phyloP scores from a whole-genome alignment of 2,797 vertebrate species.

The Sciurus vulgaris region DNA sequence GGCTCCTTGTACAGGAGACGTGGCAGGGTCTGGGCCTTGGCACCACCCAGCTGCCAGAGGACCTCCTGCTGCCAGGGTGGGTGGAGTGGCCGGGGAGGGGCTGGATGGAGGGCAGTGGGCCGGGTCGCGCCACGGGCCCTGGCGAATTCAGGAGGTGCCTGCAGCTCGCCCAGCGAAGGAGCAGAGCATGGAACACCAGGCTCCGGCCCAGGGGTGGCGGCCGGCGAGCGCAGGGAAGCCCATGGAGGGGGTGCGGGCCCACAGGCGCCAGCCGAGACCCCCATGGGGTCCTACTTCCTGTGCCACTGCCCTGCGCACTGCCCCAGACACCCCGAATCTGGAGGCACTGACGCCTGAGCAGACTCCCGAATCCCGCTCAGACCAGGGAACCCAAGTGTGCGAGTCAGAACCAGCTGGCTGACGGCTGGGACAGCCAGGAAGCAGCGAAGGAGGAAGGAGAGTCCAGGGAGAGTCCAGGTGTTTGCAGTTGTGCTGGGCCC shows the following conservation, averaged over 20 bases:
- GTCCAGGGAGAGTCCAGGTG: not conserved
- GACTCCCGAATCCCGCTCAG: not conserved
- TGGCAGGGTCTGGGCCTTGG: not conserved
- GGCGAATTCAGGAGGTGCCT: not conserved
- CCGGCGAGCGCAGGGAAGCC: not conserved
- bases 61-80: not conserved
- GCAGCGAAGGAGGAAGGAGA: not conserved
- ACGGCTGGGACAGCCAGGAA: not conserved
- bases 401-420: not conserved
- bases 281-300: not conserved
- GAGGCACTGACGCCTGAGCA: not conserved
- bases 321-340: accelerated
- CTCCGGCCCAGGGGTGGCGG: not conserved
- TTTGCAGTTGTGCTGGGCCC: not conserved
- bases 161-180: not conserved
- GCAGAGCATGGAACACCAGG: not conserved
- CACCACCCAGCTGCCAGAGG: not conserved
- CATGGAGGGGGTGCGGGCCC: not conserved
- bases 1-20: not conserved
- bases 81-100: not conserved
- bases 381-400: not conserved
- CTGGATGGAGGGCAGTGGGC: not conserved
- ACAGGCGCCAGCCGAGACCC: not conserved
- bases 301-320: too few species aligned
- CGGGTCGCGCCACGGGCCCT: not conserved